Evolutionary conservation across 2,113 vertebrate species (phyloP).

Genomic region (Recurvirostra avosetta): DNA sequence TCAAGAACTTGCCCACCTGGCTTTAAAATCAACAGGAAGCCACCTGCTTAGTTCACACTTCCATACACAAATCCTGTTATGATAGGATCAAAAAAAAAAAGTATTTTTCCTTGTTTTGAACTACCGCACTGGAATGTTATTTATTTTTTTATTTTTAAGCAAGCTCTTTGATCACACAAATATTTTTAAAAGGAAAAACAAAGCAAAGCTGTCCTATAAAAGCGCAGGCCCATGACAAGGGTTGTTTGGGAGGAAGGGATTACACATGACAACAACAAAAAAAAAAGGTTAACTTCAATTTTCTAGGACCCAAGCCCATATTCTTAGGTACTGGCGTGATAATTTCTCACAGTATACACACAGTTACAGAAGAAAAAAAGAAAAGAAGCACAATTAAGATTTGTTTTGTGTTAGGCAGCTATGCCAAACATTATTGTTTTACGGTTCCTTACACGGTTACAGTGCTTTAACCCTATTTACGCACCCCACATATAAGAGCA

Average conservation of each 20-base stretch:
- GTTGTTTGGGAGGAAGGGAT: neutral
- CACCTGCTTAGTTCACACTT: slow-evolving; percentile 49
- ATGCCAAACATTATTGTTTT: neutral
- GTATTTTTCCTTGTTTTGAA: slow-evolving; percentile 59
- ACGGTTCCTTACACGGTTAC: neutral
- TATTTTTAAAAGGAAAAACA: slow-evolving; percentile 45
- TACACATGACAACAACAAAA: neutral
- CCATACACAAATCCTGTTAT: slow-evolving; percentile 55
- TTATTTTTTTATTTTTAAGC: neutral
- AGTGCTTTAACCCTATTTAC: neutral
- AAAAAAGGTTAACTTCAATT: neutral
- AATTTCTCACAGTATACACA: neutral
- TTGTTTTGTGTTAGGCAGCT: neutral
- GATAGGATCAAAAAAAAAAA: slow-evolving; percentile 36
- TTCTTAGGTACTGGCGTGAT: neutral
- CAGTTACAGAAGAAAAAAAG: neutral
- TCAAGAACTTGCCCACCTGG: slow-evolving; percentile 49
- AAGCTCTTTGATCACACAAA: slow-evolving; percentile 34
- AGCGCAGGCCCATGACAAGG: neutral
- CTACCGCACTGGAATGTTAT: neutral
- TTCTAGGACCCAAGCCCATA: neutral
- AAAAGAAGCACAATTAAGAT: neutral
- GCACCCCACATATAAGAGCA: accelerated
- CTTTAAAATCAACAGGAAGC: slow-evolving; percentile 57
- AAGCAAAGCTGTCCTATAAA: neutral